phyloP scores from a whole-genome alignment of 2,888 invertebrate species.

The Tupiocoris notatus region DNA sequence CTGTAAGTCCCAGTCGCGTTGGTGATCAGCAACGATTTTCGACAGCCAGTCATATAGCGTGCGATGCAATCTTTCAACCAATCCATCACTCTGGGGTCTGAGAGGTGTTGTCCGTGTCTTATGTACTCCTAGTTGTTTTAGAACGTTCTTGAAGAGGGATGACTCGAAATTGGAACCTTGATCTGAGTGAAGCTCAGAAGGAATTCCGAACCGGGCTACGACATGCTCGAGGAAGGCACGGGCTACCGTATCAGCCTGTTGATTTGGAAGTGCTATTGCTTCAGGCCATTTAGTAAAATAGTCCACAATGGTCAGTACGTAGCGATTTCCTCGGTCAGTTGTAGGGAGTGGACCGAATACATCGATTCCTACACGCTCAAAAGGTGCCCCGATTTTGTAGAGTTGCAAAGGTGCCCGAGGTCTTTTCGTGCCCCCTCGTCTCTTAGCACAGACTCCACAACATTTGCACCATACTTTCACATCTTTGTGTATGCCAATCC shows the following conservation, averaged over 20 bases:
- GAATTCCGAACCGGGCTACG: neutral
- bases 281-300: constrained; percentile 17
- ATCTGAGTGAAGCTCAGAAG: constrained; percentile 1
- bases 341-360: constrained; percentile 1
- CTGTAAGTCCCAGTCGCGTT: constrained; percentile 3
- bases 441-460: neutral
- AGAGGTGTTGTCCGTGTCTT: constrained; percentile 4
- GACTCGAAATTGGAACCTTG: constrained; percentile 17
- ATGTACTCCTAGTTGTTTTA: neutral
- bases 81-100: neutral
- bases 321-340: neutral
- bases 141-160: neutral
- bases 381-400: neutral
- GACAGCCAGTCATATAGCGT: neutral
- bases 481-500: neutral
- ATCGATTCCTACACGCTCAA: neutral
- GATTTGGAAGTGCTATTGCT: constrained; percentile 2
- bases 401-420: neutral
- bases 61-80: neutral
- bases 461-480: neutral
- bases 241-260: constrained; percentile 2
- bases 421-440: neutral
- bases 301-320: neutral
- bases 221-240: neutral
- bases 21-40: neutral